Evolutionary conservation across 2,797 vertebrate species (phyloP), one percentile per base, ranked within the genome.

Genomic region (Trachops cirrhosus): DNA sequence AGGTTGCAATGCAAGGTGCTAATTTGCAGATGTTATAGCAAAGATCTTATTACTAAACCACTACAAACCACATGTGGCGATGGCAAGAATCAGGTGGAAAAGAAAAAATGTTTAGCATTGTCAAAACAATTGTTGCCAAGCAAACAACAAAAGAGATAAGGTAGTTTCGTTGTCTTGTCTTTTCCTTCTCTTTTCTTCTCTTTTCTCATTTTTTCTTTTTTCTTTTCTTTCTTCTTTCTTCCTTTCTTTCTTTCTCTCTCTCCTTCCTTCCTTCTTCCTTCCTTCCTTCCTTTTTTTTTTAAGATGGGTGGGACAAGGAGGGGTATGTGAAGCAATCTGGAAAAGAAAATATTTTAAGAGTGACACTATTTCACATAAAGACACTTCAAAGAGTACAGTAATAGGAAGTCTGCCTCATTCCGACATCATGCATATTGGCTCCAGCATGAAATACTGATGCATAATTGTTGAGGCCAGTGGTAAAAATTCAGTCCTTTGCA

Each of bases 401-500:
- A 41, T n/a, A 62, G 44, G 44, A 95, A 96, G 57, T 1, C 0
- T 89, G 71, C 48, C 89, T 74, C 52, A 86, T 92, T 87, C 50
- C 77, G 64, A 62, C 50, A 67, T n/a, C 2, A 0, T 24, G 74
- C 89, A 92, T 0, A 7, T 21, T 29, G 79, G 46, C 78, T 93
- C 85, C 74, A 92, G 41, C 90, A 82, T 75, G 52, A 93, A 94
- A 86, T 93, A 87, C 78, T 5, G 11, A 92, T 62, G 26, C 64
- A 88, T 93, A 96, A 83, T 80, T 98, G 96, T 98, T 97, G 96
- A 96, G 96, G 94, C 87, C 94, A 90, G 89, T 95, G 94, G 93
- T 97, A 96, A 96, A 96, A 2, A 95, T 96, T 98, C 92, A 96
- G 73, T 97, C 97, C 96, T 98, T 97, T 83, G 96, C 98, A 98